These are phyloP conservation scores for Anhinga anhinga DNA, from an alignment of 2,113 vertebrate genomes.

Conservation along the genomic window DNA sequence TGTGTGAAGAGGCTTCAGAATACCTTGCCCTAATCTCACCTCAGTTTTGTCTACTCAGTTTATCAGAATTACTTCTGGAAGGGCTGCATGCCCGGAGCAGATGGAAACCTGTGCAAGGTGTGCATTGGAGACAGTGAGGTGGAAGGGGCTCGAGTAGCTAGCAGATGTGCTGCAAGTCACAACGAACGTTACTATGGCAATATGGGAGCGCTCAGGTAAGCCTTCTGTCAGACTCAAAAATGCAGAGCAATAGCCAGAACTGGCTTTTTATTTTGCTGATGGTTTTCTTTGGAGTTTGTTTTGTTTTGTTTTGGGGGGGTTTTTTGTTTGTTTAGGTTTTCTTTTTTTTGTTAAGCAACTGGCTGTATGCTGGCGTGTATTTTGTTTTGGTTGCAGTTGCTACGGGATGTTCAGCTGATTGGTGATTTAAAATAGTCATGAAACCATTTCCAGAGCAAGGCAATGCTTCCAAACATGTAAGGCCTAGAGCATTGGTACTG, in stretches of 20 bases:
- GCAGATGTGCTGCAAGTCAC: slow-evolving; percentile 82
- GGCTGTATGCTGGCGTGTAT: neutral
- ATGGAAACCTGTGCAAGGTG: slow-evolving; percentile 85
- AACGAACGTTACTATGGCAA: slow-evolving; percentile 90
- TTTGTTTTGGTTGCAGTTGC: neutral
- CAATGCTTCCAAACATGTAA: neutral
- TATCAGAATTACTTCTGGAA: slow-evolving; percentile 88
- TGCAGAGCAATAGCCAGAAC: neutral
- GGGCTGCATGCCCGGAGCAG: slow-evolving; percentile 86
- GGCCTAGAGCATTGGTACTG: neutral
- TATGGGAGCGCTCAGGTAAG: slow-evolving; percentile 86
- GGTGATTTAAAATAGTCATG: neutral
- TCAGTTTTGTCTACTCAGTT: slow-evolving; percentile 57
- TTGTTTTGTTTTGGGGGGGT: no score
- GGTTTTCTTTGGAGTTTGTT: neutral
- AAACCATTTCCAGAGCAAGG: neutral
- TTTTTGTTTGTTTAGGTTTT: no score
- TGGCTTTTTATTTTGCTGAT: neutral
- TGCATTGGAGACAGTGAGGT: slow-evolving; percentile 83
- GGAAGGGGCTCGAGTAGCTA: slow-evolving; percentile 73
- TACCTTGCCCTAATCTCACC: neutral
- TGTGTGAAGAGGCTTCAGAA: neutral
- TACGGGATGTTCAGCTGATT: neutral
- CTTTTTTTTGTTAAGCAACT: neutral
- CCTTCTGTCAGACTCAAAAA: neutral